phyloP scores from a whole-genome alignment of 53 echinoderm and acorn worm species.

The Echinometra lucunter region DNA sequence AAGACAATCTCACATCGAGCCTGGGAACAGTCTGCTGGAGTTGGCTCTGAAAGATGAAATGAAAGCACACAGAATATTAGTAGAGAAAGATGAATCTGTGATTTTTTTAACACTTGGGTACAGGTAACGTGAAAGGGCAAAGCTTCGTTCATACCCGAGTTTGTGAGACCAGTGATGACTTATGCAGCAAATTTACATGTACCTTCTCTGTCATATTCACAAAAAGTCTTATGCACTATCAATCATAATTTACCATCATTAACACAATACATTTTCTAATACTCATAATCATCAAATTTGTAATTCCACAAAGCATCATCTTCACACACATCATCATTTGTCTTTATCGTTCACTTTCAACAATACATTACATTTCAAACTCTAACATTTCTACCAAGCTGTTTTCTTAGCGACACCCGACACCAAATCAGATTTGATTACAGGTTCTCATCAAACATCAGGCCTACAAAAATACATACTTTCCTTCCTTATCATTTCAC shows the following conservation, averaged over 20 bases:
- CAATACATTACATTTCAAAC: background rate
- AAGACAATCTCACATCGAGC: slow-evolving; percentile 86
- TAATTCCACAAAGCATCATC: background rate
- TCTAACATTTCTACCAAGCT: background rate
- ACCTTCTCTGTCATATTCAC: background rate
- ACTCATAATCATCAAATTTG: background rate
- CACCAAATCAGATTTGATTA: background rate
- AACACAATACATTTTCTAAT: background rate
- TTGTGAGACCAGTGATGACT: too few species aligned
- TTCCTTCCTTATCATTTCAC: background rate
- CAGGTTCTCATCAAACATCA: background rate
- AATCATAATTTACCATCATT: background rate
- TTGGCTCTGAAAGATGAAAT: slow-evolving; percentile 63
- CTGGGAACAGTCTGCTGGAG: slow-evolving; percentile 75
- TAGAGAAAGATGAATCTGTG: background rate
- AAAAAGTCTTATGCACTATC: background rate
- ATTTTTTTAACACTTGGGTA: background rate
- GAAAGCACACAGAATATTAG: background rate
- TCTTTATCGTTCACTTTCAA: background rate
- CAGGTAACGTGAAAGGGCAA: too few species aligned
- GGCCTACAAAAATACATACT: background rate
- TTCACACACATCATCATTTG: background rate
- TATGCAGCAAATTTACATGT: background rate
- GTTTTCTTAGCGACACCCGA: background rate
- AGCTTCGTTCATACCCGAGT: too few species aligned